Conservation (phyloP, 2,888 invertebrate species). For the Pollenia labialis region DNA sequence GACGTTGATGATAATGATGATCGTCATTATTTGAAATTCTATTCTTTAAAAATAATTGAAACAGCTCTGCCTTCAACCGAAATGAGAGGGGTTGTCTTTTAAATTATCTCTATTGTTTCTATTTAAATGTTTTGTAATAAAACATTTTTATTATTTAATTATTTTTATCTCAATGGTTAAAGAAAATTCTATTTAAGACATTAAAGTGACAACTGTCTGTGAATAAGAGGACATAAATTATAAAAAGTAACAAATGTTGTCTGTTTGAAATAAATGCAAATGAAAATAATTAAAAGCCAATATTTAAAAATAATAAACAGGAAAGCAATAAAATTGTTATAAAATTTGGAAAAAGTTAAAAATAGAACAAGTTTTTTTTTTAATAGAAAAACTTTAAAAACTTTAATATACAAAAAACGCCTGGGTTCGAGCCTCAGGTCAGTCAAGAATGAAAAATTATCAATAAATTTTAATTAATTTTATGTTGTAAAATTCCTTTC, state of each 20-base stretch:
- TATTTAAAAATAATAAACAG: conserved; percentile 1
- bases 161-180: conserved; percentile 10
- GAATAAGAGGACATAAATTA: not conserved
- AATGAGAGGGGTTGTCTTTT: not conserved
- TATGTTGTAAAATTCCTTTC: too few species aligned
- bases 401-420: too few species aligned
- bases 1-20: not conserved
- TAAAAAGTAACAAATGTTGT: not conserved
- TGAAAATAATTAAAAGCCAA: conserved; percentile 26
- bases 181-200: not conserved
- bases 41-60: not conserved
- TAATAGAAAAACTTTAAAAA: conserved; percentile 11
- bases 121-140: conserved; percentile 29
- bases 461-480: too few species aligned
- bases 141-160: conserved; percentile 31
- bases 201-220: conserved; percentile 5
- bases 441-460: too few species aligned
- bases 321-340: not conserved
- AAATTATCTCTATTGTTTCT: conserved; percentile 23
- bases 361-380: not conserved
- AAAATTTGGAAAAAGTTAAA: not conserved
- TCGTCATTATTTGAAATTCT: not conserved
- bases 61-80: not conserved
- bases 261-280: conserved; percentile 16
- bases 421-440: too few species aligned